Evolutionary conservation across 2,888 invertebrate genomes (phyloP), one percentile per base, ranked within the genome.

Genomic region (Heliconius cydno): DNA sequence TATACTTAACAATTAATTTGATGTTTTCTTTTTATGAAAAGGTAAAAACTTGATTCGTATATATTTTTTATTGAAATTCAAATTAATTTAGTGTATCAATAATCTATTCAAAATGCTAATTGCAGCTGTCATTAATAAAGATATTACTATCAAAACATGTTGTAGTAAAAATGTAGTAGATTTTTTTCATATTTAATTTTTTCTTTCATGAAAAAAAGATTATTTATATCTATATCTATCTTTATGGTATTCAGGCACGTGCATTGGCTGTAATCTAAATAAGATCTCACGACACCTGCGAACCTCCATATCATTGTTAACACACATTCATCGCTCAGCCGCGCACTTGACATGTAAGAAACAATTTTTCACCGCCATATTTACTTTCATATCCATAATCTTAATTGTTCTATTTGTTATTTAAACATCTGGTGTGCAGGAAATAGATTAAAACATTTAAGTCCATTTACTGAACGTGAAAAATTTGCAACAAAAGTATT

Each of bases 221-320:
- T 12, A 57, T 46, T 66, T 60, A 74, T 72, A 68, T 68, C 60
- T 87, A 88, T 72, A 68, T 68, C 60, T 87, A 86, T 88, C 3
- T 41, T 12, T 12, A 41, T 41, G 41, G 41, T 41, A 87, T 80
- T 77, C 70, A 74, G 77, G 83, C 85, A 89, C 87, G 88, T 90
- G 89, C 87, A 88, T 86, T 77, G 83, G 80, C 81, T 86, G 82
- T 82, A 87, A 88, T 88, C 86, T 88, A 88, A 89, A 88, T 88
- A 88, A 85, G 87, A 87, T 87, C 86, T 84, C 85, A 85, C 84
- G 82, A 84, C 92, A 92, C 92, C 92, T 92, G 91, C 85, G 86
- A 85, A 87, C 86, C 88, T 89, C 87, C 86, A 86, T 86, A 89
- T 90, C 89, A 92, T 93, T 93, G 92, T 93, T 92, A 90, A 82